A percentile compares a stretch with the other conserved stretches of the same genome.
phyloP scores from a whole-genome alignment of 1,140 invertebrate species.

The Papilio glaucus region DNA sequence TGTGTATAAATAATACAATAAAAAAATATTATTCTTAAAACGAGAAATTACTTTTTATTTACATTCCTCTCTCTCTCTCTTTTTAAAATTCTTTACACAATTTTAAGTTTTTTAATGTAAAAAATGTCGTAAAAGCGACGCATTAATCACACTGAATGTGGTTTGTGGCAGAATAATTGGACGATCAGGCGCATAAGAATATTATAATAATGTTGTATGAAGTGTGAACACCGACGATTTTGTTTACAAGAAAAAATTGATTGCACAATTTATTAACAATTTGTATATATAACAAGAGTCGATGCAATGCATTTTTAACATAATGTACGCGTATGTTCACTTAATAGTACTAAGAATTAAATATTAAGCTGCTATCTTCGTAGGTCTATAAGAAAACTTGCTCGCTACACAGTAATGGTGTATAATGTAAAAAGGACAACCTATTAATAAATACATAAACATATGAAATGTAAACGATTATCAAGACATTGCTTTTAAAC shows the following conservation, averaged over 20 bases:
- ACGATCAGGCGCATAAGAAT: background rate
- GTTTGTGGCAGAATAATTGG: background rate
- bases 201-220: too few species aligned
- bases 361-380: background rate
- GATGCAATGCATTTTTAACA: too few species aligned
- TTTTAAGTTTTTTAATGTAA: background rate
- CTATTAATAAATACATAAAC: slow-evolving; percentile 42
- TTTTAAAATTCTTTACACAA: too few species aligned
- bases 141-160: background rate
- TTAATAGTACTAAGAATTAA: background rate
- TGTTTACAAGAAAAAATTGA: background rate
- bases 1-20: background rate
- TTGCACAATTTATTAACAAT: background rate
- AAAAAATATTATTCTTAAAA: background rate
- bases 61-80: background rate
- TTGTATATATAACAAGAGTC: background rate
- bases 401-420: background rate
- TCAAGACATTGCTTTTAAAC: slow-evolving; percentile 51
- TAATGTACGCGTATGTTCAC: too few species aligned
- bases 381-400: slow-evolving; percentile 2
- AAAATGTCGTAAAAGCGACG: background rate
- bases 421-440: background rate
- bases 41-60: background rate
- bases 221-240: slow-evolving; percentile 10
- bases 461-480: slow-evolving; percentile 63